phyloP scores from a whole-genome alignment of 2,113 vertebrate species.

The Mustelus asterias region DNA sequence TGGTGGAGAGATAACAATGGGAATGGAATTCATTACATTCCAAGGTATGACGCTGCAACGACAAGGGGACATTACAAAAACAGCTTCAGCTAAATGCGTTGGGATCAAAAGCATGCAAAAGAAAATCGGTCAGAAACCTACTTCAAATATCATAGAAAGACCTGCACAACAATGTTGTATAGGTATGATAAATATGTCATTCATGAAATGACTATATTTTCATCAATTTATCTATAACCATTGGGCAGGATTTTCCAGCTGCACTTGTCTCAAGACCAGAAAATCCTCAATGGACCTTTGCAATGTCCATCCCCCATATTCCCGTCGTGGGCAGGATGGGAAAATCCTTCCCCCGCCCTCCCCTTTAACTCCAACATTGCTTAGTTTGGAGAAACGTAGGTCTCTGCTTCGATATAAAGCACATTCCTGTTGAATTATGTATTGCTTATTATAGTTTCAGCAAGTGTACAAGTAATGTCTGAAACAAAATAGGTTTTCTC shows the following conservation, averaged over 20 bases:
- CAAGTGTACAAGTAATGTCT: not conserved
- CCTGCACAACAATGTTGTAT: not conserved
- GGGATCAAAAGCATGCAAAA: not conserved
- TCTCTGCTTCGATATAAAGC: not conserved
- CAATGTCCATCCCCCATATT: no score
- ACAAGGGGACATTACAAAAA: not conserved
- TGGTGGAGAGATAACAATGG: not conserved
- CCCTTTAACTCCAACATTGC: not conserved
- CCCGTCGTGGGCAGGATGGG: no score
- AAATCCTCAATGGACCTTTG: no score
- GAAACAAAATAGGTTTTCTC: not conserved
- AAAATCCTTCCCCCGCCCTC: no score
- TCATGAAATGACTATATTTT: not conserved
- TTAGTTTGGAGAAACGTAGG: not conserved
- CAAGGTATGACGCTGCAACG: not conserved
- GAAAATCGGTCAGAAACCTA: not conserved
- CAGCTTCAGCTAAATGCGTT: not conserved
- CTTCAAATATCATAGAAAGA: not conserved
- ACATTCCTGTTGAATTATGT: not conserved
- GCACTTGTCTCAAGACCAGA: no score
- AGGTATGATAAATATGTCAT: not conserved
- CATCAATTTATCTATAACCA: not conserved
- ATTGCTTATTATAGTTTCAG: not conserved
- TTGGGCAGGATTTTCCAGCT: no score
- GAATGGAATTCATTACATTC: not conserved